Base-by-base conservation (phyloP, 2,113 vertebrate species). In the Mystacornis crossleyi region DNA sequence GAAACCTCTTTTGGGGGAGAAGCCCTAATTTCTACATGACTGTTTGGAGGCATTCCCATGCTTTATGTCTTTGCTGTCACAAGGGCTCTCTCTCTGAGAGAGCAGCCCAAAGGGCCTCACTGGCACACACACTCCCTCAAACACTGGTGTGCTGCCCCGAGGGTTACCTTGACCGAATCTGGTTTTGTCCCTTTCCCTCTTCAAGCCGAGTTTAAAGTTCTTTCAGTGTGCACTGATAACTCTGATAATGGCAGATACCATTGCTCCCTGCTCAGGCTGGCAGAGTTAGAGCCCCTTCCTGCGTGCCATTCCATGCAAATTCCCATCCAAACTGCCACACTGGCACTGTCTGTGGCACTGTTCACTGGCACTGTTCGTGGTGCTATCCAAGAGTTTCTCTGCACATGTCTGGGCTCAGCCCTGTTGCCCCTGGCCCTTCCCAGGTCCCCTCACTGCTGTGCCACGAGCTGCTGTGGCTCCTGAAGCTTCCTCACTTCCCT, bases 321-420 rank as follows among this genome's bases (percentile, higher is more conserved):
- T 74, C 19, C 51, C 53, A 47, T 5, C 19, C 38, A 18, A 47
- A 31, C 10, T 54, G n/a, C 29, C 40, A 38, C 45, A 45, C 53
- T 47, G 18, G 13, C 71, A 34, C 54, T 36, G 10, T 29, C 34
- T 2, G 5, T 61, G 60, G 58, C 25, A 28, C 81, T 81, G 33
- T 29, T 67, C 38, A 61, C 54, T 55, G 8, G 29, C 57, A 34
- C 8, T 43, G 31, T 11, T 65, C 0, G 0, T 40, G 60, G 23
- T 14, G 69, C 61, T 40, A 38, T 24, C 38, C 45, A 60, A 3
- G 48, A 40, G 24, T 53, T 74, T n/a, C 33, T 60, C 40, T 6
- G 51, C n/a, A 38, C 23, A 10, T 0, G 0, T 18, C 38, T 67
- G 47, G 54, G 47, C 29, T 48, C 2, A 1, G 29, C 31, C 33